phyloP scores from a whole-genome alignment of 2,797 vertebrate species.

The Schizothorax lantsangensis region DNA sequence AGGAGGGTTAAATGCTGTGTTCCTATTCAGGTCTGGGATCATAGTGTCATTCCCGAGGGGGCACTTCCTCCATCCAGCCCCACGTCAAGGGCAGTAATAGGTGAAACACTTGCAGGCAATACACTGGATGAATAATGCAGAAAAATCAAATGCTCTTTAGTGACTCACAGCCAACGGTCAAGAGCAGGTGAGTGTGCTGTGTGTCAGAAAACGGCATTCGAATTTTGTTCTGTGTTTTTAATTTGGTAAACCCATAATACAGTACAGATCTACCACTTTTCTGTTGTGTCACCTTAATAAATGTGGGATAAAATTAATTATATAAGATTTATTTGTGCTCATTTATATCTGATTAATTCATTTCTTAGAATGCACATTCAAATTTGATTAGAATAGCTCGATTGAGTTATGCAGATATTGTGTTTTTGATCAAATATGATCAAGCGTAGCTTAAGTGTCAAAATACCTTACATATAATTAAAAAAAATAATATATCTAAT shows the following conservation, averaged over 20 bases:
- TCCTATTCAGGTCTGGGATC: neutral
- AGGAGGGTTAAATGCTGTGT: constrained; percentile 26
- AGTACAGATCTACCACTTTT: neutral
- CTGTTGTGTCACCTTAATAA: neutral
- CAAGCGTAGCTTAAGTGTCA: neutral
- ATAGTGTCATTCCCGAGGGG: neutral
- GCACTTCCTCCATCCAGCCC: neutral
- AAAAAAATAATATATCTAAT: no score
- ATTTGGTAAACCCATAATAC: neutral
- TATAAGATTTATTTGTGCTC: neutral
- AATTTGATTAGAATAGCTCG: neutral
- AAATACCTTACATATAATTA: no score
- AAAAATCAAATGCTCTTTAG: constrained; percentile 28
- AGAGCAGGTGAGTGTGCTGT: neutral
- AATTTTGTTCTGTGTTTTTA: neutral
- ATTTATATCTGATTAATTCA: neutral
- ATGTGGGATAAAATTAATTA: neutral
- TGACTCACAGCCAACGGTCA: neutral
- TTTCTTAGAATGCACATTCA: neutral
- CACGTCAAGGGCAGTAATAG: constrained; percentile 33
- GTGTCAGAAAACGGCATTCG: neutral
- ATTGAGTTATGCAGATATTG: neutral
- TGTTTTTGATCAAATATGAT: neutral
- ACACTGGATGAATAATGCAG: constrained; percentile 49
- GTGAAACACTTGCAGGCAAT: constrained; percentile 1